Conservation (phyloP, 2,113 vertebrate genomes). For the Seriola rivoliana region DNA sequence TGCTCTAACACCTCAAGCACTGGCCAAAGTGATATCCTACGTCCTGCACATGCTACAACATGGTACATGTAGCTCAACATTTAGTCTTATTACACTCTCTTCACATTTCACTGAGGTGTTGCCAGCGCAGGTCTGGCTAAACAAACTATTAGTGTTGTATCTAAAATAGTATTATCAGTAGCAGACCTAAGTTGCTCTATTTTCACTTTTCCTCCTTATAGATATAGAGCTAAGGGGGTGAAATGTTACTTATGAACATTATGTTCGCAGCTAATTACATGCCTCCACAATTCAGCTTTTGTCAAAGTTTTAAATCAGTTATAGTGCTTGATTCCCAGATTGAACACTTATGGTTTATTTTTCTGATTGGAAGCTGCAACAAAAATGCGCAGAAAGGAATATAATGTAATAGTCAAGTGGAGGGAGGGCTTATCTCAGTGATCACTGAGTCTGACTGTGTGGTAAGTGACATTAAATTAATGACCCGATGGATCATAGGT, state of each 20-base stretch:
- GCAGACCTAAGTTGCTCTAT: not conserved
- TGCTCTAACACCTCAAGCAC: too few species aligned
- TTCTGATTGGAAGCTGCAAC: too few species aligned
- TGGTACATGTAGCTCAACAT: too few species aligned
- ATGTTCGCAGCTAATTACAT: not conserved
- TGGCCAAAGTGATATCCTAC: too few species aligned
- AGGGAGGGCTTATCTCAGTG: not conserved
- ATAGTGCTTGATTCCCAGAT: not conserved
- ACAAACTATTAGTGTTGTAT: not conserved
- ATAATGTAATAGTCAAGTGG: too few species aligned
- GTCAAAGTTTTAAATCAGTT: not conserved
- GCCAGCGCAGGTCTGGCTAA: not conserved
- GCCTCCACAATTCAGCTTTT: not conserved
- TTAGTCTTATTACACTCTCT: too few species aligned
- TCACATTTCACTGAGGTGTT: too few species aligned
- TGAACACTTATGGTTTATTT: not conserved
- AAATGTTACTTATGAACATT: not conserved
- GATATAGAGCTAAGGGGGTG: not conserved
- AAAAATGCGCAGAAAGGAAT: too few species aligned
- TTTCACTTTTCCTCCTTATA: not conserved
- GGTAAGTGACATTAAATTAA: not conserved
- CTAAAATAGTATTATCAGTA: not conserved
- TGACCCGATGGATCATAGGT: not conserved
- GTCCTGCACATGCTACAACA: too few species aligned
- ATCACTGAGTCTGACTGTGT: not conserved